These are phyloP conservation scores for Chromis chromis DNA, from an alignment of 2,797 vertebrate genomes.

Conservation along the genomic window DNA sequence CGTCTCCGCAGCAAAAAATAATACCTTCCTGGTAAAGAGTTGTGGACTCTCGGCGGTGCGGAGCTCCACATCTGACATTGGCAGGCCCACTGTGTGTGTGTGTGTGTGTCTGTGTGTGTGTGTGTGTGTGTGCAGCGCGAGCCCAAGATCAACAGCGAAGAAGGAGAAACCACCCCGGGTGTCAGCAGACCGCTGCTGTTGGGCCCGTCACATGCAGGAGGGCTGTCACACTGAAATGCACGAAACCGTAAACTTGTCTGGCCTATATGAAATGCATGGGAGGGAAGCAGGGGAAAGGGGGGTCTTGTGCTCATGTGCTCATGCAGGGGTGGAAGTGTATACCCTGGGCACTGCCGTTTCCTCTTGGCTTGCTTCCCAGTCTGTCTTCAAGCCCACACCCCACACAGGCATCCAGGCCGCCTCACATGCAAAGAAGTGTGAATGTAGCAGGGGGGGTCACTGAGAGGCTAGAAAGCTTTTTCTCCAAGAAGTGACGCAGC, in stretches of 20 bases:
- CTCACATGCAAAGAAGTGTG: slow-evolving; percentile 64
- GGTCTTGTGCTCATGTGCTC: slow-evolving; percentile 26
- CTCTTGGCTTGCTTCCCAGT: slow-evolving; percentile 72
- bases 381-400: slow-evolving; percentile 66
- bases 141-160: slow-evolving; percentile 76
- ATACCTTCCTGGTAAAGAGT: slow-evolving; percentile 52
- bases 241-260: slow-evolving; percentile 59
- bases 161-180: slow-evolving; percentile 67
- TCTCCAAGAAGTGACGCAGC: slow-evolving; percentile 51
- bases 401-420: slow-evolving; percentile 53
- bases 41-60: slow-evolving; percentile 48
- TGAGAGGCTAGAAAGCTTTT: slow-evolving; percentile 49
- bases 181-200: slow-evolving; percentile 58
- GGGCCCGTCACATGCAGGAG: slow-evolving; percentile 60
- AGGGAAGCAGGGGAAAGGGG: neutral
- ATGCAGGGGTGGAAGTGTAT: slow-evolving; percentile 66
- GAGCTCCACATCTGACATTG: slow-evolving; percentile 58
- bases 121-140: slow-evolving; percentile 39
- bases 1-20: slow-evolving; percentile 52
- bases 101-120: slow-evolving; percentile 31
- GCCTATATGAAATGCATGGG: slow-evolving; percentile 49
- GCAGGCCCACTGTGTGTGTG: slow-evolving; percentile 45
- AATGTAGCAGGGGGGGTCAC: slow-evolving; percentile 36
- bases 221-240: slow-evolving; percentile 63
- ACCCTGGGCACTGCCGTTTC: slow-evolving; percentile 73